Base-by-base conservation (phyloP, 2,797 vertebrate species). In the Acanthopagrus latus region DNA sequence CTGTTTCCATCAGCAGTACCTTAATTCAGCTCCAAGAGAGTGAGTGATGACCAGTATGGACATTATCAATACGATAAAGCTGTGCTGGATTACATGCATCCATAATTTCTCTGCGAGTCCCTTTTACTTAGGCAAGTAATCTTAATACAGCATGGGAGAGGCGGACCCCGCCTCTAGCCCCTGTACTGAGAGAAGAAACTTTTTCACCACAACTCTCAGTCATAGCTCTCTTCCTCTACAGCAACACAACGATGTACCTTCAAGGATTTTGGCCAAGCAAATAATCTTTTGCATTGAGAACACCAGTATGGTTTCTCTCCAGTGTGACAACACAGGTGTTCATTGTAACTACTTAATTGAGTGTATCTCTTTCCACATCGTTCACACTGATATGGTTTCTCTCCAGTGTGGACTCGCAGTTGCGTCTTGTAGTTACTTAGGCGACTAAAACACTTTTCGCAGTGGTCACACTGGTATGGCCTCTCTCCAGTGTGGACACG, bases 241-340 rank as follows among this genome's bases (percentile, higher is more conserved):
- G 17, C 50, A 25, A 56, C 29, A 57, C 62, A 65, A 17, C 17
- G 44, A 38, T 65, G 71, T 7, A 50, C 62, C 44, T 65, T 65
- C 27, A 74, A 64, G n/a, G 71, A 64, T 16, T 57, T 74, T 10
- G 43, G 44, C 52, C 63, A 51, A 21, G 54, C 54, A 29, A 58
- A 51, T 29, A 21, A 51, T n/a, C 17, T 43, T 43, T 74, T 74
- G 44, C 63, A 59, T 7, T 14, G 55, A 29, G 46, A 59, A 41
- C 74, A 63, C 27, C 57, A 47, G 50, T 71, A 54, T n/a, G 62
- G 62, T 59, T 71, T 71, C 54, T 65, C 68, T 52, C 60, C 46
- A 11, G 44, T 27, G 52, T 64, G 74, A 21, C 9, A 21, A 2
- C 51, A 1, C 14, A 64, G 18, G 29, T 70, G 55, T 6, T 46